A percentile compares a stretch with the other conserved stretches of the same genome.
Conservation (phyloP, 2,888 invertebrate species). For the Cosmia pyralina region DNA sequence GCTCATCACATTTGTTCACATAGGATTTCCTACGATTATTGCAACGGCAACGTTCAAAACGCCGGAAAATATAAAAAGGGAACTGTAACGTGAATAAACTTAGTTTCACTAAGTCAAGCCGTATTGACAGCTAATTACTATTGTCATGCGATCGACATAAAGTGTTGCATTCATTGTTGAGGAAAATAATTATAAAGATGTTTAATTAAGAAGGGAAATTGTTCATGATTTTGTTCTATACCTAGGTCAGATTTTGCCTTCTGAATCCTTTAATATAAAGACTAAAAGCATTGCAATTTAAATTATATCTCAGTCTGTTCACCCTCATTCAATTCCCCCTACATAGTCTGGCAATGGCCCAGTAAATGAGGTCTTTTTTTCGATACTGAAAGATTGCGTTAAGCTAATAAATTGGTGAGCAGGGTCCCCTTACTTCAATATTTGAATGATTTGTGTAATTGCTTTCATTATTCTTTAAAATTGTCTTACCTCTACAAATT, state of each 20-base stretch:
- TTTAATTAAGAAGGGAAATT: not conserved
- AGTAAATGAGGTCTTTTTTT: too few species aligned
- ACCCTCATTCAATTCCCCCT: too few species aligned
- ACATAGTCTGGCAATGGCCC: too few species aligned
- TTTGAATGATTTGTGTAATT: too few species aligned
- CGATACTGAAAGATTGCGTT: too few species aligned
- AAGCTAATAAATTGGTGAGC: too few species aligned
- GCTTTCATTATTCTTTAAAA: too few species aligned
- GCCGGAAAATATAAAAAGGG: slow-evolving; percentile 20
- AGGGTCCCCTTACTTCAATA: too few species aligned
- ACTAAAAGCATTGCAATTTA: too few species aligned
- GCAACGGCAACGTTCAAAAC: slow-evolving; percentile 4
- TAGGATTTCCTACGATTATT: slow-evolving; percentile 23
- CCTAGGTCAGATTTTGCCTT: not conserved
- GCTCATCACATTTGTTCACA: slow-evolving; percentile 10
- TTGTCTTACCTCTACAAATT: too few species aligned
- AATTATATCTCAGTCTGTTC: too few species aligned
- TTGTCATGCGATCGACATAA: slow-evolving; percentile 28
- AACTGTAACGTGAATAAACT: not conserved
- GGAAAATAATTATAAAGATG: slow-evolving; percentile 10
- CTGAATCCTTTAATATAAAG: too few species aligned
- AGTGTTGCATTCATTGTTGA: slow-evolving; percentile 7
- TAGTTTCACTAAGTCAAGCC: slow-evolving; percentile 1
- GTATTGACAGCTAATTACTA: slow-evolving; percentile 25
- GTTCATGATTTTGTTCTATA: not conserved